These are phyloP conservation scores for Tarsius wallacei DNA, from an alignment of 2,797 vertebrate species.

Conservation along the genomic window DNA sequence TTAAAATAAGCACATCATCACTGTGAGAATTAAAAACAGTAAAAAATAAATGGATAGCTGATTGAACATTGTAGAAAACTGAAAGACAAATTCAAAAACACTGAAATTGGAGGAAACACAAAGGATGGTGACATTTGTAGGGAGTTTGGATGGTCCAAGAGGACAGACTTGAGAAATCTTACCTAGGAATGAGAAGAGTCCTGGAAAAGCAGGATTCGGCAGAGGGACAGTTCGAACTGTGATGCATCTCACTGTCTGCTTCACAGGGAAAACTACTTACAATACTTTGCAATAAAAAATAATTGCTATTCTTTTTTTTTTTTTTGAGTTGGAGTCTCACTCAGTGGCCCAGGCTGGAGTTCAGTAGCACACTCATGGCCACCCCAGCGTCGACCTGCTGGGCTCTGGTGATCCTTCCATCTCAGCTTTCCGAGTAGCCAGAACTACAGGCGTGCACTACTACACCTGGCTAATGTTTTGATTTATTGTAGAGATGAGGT, in stretches of 20 bases:
- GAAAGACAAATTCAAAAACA: constrained; percentile 3
- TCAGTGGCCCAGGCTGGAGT: no score
- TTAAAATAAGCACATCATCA: constrained; percentile 65
- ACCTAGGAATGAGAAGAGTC: neutral
- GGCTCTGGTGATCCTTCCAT: no score
- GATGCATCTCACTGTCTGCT: neutral
- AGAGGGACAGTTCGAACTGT: neutral
- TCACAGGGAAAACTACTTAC: neutral
- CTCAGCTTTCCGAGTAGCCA: no score
- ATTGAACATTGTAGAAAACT: neutral
- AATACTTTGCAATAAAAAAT: neutral
- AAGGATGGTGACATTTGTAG: neutral
- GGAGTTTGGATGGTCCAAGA: neutral
- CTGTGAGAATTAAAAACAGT: constrained; percentile 53
- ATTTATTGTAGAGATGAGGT: no score
- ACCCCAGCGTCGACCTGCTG: no score
- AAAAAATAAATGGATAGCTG: constrained; percentile 52
- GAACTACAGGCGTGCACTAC: no score
- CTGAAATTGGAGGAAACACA: neutral
- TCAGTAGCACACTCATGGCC: no score
- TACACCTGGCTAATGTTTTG: no score
- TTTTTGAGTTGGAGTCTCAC: no score
- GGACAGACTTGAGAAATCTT: neutral
- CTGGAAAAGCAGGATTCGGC: neutral
- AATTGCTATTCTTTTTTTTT: neutral